phyloP scores from a whole-genome alignment of 2,797 vertebrate genomes.

The Lates japonicus region DNA sequence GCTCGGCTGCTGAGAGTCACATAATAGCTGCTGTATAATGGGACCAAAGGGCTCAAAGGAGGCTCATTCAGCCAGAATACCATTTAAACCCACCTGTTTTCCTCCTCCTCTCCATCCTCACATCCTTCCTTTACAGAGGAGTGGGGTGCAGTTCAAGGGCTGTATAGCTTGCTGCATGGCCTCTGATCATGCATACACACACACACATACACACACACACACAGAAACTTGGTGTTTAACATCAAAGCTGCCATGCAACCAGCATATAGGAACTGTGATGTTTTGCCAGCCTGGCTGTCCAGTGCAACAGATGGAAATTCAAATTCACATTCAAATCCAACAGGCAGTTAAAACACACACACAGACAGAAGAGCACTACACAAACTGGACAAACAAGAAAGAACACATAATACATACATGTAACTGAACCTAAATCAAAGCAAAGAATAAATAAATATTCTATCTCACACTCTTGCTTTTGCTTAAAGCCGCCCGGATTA shows the following conservation, averaged over 20 bases:
- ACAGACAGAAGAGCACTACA: neutral
- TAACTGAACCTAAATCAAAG: neutral
- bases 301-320: constrained; percentile 9
- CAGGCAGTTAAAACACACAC: neutral
- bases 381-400: neutral
- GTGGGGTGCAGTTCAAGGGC: constrained; percentile 17
- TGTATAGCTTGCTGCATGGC: constrained; percentile 32
- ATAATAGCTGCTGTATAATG: constrained; percentile 60
- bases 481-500: neutral
- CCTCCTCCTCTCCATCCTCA: constrained; percentile 53
- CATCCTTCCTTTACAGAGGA: constrained; percentile 52
- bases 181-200: constrained; percentile 21
- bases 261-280: neutral
- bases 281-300: constrained; percentile 13
- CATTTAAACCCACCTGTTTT: constrained; percentile 71
- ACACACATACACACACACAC: constrained; percentile 9
- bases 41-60: constrained; percentile 50
- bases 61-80: constrained; percentile 53
- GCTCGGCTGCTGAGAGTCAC: constrained; percentile 25
- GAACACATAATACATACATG: neutral
- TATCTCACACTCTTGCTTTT: neutral
- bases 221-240: constrained; percentile 26
- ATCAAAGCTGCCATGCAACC: constrained; percentile 37
- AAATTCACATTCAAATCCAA: constrained; percentile 27
- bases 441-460: neutral